phyloP scores from a whole-genome alignment of 1,140 invertebrate genomes.

The Agraylea sexmaculata region DNA sequence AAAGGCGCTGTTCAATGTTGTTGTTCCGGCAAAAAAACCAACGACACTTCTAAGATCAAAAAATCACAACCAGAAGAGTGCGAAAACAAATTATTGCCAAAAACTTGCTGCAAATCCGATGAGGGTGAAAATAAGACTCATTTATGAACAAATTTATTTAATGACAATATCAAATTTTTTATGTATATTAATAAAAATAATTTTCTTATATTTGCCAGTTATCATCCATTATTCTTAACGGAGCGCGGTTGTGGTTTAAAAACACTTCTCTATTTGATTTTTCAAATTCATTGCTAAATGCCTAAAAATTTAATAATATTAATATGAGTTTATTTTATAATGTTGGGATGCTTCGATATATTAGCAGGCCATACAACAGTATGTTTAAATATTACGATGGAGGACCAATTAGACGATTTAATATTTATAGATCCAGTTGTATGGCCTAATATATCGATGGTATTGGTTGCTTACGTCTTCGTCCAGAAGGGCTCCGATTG shows the following conservation, averaged over 20 bases:
- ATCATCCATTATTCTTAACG: no score
- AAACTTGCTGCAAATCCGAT: not conserved
- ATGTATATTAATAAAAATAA: constrained; percentile 6
- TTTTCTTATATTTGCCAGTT: constrained; percentile 5
- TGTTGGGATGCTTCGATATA: constrained; percentile 4
- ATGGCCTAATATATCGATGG: constrained; percentile 11
- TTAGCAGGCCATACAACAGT: not conserved
- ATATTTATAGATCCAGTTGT: not conserved
- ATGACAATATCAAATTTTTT: constrained; percentile 1
- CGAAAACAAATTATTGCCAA: no score
- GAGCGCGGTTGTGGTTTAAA: constrained; percentile 14
- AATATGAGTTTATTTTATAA: no score
- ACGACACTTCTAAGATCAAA: constrained; percentile 10
- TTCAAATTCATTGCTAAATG: constrained; percentile 16
- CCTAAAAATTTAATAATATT: constrained; percentile 11
- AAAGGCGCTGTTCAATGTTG: not conserved
- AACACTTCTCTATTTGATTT: constrained; percentile 19
- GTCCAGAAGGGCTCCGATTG: constrained; percentile 15
- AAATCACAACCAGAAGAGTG: not conserved
- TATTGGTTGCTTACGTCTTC: no score
- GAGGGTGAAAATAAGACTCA: constrained; percentile 1
- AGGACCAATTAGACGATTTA: not conserved
- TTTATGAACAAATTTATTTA: constrained; percentile 5
- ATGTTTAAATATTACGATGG: not conserved
- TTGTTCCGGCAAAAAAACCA: constrained; percentile 5